Conservation (phyloP, 2,797 vertebrate species). For the Eupleurogrammus muticus region DNA sequence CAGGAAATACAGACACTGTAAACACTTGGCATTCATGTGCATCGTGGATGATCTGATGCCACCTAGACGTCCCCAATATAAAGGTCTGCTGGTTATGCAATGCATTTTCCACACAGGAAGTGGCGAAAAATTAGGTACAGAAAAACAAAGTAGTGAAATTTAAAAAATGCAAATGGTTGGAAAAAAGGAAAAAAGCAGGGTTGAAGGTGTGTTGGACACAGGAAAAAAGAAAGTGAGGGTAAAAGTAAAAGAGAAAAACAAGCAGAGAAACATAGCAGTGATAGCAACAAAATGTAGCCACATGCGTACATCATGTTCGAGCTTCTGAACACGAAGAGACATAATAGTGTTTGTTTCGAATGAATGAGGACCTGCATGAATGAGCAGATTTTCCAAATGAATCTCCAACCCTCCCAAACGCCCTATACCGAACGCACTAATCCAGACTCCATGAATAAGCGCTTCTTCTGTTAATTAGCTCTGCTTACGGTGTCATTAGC, state of each 20-base stretch:
- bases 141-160: background rate
- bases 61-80: too few relatives aligned
- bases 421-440: conserved; percentile 25
- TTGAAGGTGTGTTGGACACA: background rate
- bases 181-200: too few relatives aligned
- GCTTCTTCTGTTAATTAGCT: conserved; percentile 37
- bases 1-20: background rate
- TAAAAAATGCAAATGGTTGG: background rate
- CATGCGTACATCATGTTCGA: conserved; percentile 2
- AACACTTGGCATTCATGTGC: too few relatives aligned
- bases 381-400: background rate
- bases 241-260: too few relatives aligned
- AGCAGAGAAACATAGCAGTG: background rate
- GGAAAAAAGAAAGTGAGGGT: background rate
- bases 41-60: too few relatives aligned
- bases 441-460: conserved; percentile 22
- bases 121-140: background rate
- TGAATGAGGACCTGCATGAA: background rate
- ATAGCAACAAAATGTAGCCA: background rate
- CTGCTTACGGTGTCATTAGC: conserved; percentile 35
- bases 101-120: too few relatives aligned
- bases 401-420: background rate
- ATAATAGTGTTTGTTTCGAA: background rate
- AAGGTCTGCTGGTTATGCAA: too few relatives aligned
- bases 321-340: background rate